These are phyloP conservation scores for Drosophila lacertosa DNA, from an alignment of 1,140 invertebrate species.

Conservation along the genomic window DNA sequence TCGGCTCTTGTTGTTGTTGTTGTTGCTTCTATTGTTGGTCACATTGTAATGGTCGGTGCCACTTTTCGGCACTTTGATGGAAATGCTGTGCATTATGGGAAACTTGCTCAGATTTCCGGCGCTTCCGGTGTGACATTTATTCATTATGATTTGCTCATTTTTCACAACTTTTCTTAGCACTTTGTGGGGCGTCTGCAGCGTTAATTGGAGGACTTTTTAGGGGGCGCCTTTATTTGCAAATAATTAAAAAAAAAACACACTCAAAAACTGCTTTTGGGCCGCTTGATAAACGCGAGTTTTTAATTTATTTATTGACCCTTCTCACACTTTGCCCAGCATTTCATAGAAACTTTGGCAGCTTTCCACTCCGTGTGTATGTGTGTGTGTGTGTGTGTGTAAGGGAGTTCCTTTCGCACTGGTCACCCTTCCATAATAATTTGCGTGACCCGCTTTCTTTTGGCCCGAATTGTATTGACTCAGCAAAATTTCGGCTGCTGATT, in stretches of 20 bases:
- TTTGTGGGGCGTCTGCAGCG: conserved; percentile 19
- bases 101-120: conserved; percentile 65
- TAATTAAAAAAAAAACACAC: conserved; percentile 83
- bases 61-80: conserved; percentile 56
- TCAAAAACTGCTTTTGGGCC: too few relatives aligned
- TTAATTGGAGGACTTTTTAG: conserved; percentile 72
- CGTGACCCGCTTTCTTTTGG: conserved; percentile 47
- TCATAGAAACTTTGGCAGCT: conserved; percentile 55
- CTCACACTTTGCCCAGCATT: conserved; percentile 40
- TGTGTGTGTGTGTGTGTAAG: too few relatives aligned
- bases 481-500: conserved; percentile 59
- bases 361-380: neutral
- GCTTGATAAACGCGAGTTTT: conserved; percentile 47
- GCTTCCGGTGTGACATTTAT: conserved; percentile 81
- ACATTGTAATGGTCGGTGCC: conserved; percentile 40
- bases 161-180: conserved; percentile 33
- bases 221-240: conserved; percentile 73
- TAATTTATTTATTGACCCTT: conserved; percentile 73
- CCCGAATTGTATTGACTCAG: conserved; percentile 63
- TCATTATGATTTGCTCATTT: conserved; percentile 82
- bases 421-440: conserved; percentile 3
- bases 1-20: conserved; percentile 11
- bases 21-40: conserved; percentile 14
- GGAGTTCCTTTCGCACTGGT: neutral
- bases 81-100: conserved; percentile 61